Evolutionary conservation across 1,140 invertebrate genomes (phyloP), one percentile per base, ranked within the genome.

Genomic region (Plodia interpunctella): DNA sequence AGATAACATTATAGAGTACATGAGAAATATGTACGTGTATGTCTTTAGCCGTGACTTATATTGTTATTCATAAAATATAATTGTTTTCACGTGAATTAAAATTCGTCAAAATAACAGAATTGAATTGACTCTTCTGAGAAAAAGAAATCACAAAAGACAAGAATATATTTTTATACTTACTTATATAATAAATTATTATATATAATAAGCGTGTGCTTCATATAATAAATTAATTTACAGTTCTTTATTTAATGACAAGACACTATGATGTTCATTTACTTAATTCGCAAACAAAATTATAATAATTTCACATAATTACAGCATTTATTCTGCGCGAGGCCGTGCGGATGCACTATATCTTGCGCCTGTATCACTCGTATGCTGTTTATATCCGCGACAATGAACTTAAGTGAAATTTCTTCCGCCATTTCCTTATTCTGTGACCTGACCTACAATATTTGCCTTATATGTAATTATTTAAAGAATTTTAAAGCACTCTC

Each of bases 291-390:
- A 77, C 74, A 85, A 80, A 83, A 87, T 84, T 85, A 84, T 81
- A 84, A 87, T 88, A 88, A 88, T 88, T 88, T 87, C 77, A 84
- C 74, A 80, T 88, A 88, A 88, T 88, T 88, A 83, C 82, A 66
- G 74, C 80, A 84, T 87, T 85, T 83, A 87, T 87, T 84, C 60
- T 59, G 68, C 62, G 67, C 70, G 78, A 85, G 79, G 82, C 70
- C 76, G 72, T 63, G 63, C 66, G 68, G 68, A 63, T 64, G 71
- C 66, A 74, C 72, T 65, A 62, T 69, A 65, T 74, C 68, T 73
- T 69, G 60, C 54, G 67, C 66, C 71, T 70, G 57, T 70, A 76
- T 79, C 76, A 75, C 72, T 65, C 62, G 57, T 67, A 62, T 57
- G 58, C 58, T 44, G 55, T 70, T 76, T 67, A 72, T 68, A 55